phyloP scores from a whole-genome alignment of 2,113 vertebrate genomes.

The Montifringilla adamsi region DNA sequence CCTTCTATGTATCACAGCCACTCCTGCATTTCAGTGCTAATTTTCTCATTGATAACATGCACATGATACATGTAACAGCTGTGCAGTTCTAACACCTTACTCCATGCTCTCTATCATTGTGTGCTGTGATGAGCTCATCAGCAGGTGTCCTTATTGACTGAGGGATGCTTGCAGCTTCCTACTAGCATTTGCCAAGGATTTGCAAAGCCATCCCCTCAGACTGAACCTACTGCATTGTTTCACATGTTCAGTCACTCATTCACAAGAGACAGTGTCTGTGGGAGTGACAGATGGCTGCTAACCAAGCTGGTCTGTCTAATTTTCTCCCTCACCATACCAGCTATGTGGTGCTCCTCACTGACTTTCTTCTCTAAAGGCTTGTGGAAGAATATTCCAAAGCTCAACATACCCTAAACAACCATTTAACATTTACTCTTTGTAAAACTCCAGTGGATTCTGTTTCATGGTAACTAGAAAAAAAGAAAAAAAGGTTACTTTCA shows the following conservation, averaged over 20 bases:
- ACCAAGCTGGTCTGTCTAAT: not conserved
- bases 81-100: not conserved
- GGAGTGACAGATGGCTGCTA: slow-evolving; percentile 35
- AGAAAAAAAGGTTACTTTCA: not conserved
- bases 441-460: not conserved
- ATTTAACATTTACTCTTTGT: not conserved
- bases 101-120: not conserved
- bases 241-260: not conserved
- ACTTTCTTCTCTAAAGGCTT: not conserved
- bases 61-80: not conserved
- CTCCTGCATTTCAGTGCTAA: not conserved
- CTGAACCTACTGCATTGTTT: not conserved
- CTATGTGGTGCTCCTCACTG: not conserved
- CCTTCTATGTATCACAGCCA: not conserved
- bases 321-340: not conserved
- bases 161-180: not conserved
- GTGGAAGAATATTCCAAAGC: not conserved
- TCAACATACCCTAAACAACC: not conserved
- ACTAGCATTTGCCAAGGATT: not conserved
- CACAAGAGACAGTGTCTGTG: not conserved
- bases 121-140: not conserved
- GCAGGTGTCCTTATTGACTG: not conserved
- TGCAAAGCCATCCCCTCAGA: not conserved
- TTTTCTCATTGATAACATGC: fast-evolving
- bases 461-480: not conserved